phyloP scores from a whole-genome alignment of 1,140 invertebrate genomes.

The Scaptomyza hsui region DNA sequence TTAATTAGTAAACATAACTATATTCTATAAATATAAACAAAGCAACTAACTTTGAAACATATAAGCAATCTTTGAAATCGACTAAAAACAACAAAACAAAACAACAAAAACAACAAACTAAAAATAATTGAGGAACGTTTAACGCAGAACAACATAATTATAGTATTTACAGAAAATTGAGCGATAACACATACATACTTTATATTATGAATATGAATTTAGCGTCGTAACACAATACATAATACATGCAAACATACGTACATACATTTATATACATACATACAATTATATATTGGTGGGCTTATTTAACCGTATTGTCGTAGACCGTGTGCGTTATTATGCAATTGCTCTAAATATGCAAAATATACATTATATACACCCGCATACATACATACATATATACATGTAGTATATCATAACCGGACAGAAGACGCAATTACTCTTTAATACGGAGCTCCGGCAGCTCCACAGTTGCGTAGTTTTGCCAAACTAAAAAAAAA shows the following conservation, averaged over 20 bases:
- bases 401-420: neutral
- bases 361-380: constrained; percentile 12
- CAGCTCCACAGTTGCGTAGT: constrained; percentile 28
- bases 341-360: constrained; percentile 28
- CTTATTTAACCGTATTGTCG: constrained; percentile 68
- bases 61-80: constrained; percentile 81
- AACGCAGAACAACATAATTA: constrained; percentile 52
- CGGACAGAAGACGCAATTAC: constrained; percentile 1
- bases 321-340: constrained; percentile 59
- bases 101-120: constrained; percentile 37
- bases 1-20: constrained; percentile 54
- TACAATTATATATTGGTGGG: constrained; percentile 60
- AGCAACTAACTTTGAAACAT: constrained; percentile 77
- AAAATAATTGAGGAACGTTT: constrained; percentile 51
- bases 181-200: constrained; percentile 17
- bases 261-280: constrained; percentile 47
- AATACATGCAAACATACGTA: constrained; percentile 20
- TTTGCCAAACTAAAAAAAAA: constrained; percentile 13
- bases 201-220: constrained; percentile 21
- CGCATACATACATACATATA: neutral
- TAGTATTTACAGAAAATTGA: constrained; percentile 22
- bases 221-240: constrained; percentile 42
- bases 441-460: constrained; percentile 8
- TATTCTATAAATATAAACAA: constrained; percentile 36
- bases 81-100: constrained; percentile 49